Evolutionary conservation across 23 tunicate species (phyloP), one percentile per base, ranked within the genome.

Genomic region (Aplidium turbinatum): DNA sequence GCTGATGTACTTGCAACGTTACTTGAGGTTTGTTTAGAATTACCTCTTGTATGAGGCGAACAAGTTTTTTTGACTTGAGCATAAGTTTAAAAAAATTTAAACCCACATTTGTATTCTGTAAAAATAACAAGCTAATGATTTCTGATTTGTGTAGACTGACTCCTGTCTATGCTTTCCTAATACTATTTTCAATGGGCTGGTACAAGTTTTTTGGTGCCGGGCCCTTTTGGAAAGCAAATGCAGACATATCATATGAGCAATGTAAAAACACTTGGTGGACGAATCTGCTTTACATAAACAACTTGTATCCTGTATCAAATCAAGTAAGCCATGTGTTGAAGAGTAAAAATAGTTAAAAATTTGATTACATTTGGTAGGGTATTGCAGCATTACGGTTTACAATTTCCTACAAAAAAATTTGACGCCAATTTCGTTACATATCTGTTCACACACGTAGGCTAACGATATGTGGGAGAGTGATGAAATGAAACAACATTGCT

Each of bases 251-350:
- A 0, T 82, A 58, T 22, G 50, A 72, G 16, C 0, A 0, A 20
- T 94, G 99, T 39, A 53, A 87, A 65, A 72, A 94, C 25, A 25
- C 20, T 19, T 94, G 99, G 99, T 82, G 83, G 75, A 54, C 85
- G 34, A 94, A 94, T 53, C 66, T 94, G 9, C 57, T 94, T 13
- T 94, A 94, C 64, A 69, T 94, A 16, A 94, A 72, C 80, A 94
- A 94, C 52, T 57, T 94, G 3, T 82, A 76, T 55, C 97, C 96
- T 36, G 7, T 65, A 3, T 11, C 23, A 36, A 65, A 65, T 65
- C 3, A 38, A 36, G 72, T 65, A n/a, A n/a, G n/a, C n/a, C n/a
- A n/a, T n/a, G n/a, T n/a, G n/a, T n/a, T n/a, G n/a, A n/a, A n/a
- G n/a, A n/a, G n/a, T n/a, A n/a, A n/a, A n/a, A n/a, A n/a, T n/a